phyloP scores from a whole-genome alignment of 2,888 invertebrate species.

The Drosophila crucigera region DNA sequence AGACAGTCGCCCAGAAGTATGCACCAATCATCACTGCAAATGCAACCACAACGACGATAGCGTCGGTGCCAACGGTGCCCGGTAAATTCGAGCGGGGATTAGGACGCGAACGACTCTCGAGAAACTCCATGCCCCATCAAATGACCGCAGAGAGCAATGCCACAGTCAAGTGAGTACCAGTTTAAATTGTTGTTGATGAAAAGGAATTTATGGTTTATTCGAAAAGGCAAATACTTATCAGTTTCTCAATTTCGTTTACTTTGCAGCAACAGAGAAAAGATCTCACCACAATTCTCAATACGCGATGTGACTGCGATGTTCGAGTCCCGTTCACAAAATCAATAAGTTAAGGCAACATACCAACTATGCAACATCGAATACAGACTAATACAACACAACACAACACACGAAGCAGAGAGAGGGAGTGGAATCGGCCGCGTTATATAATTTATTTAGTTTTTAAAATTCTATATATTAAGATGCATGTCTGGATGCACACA shows the following conservation, averaged over 20 bases:
- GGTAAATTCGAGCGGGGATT: constrained; percentile 80
- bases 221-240: not conserved
- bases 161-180: constrained; percentile 55
- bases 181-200: not conserved
- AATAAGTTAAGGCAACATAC: constrained; percentile 73
- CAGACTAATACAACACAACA: constrained; percentile 21
- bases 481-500: constrained; percentile 26
- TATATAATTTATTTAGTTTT: constrained; percentile 76
- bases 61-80: constrained; percentile 26
- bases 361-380: constrained; percentile 56
- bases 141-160: constrained; percentile 52
- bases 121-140: constrained; percentile 60
- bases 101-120: constrained; percentile 64
- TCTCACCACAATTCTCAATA: constrained; percentile 91
- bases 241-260: constrained; percentile 20
- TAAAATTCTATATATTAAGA: constrained; percentile 47
- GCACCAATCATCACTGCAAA: constrained; percentile 33
- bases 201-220: not conserved
- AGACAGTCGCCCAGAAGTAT: constrained; percentile 68
- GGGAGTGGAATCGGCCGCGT: constrained; percentile 39
- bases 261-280: constrained; percentile 88
- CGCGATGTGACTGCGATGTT: constrained; percentile 93
- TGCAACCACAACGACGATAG: constrained; percentile 27
- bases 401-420: constrained; percentile 5
- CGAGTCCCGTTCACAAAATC: constrained; percentile 89